A percentile compares a stretch with the other conserved stretches of the same genome.
Evolutionary conservation across 2,113 vertebrate species (phyloP).

Genomic region (Osmerus eperlanus): DNA sequence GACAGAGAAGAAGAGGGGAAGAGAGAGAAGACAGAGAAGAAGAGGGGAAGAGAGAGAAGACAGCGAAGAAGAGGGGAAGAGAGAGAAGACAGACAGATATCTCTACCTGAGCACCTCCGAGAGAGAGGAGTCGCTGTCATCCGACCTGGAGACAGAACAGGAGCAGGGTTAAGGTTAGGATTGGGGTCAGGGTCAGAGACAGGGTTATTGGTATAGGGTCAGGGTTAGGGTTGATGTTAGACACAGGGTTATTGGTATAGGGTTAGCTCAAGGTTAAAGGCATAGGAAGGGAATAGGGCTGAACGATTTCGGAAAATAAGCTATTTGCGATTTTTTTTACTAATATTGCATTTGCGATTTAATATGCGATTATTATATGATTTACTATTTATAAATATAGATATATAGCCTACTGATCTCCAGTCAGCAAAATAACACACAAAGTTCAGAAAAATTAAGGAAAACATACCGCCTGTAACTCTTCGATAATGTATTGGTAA

Average conservation of each 20-base stretch:
- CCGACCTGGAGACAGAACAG: slow-evolving; percentile 99
- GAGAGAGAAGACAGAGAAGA: slow-evolving; percentile 49
- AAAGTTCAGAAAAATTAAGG: too few species aligned
- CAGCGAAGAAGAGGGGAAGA: slow-evolving; percentile 50
- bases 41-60: slow-evolving; percentile 48
- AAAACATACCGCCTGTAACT: too few species aligned
- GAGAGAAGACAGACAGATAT: slow-evolving; percentile 75
- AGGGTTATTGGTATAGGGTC: slow-evolving; percentile 3
- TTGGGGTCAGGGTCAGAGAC: slow-evolving; percentile 34
- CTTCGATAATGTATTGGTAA: too few species aligned
- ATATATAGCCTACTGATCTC: too few species aligned
- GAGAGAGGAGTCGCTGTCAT: slow-evolving; percentile 99
- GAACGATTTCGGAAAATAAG: too few species aligned
- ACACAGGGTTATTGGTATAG: too few species aligned
- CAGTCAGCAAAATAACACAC: too few species aligned
- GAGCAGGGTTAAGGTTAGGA: slow-evolving; percentile 83
- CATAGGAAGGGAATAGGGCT: not conserved
- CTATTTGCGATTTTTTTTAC: too few species aligned
- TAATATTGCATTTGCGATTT: too few species aligned
- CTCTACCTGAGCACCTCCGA: slow-evolving; percentile 99
- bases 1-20: slow-evolving; percentile 56
- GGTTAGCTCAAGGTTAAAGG: slow-evolving; percentile 29
- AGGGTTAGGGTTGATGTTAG: slow-evolving; percentile 28
- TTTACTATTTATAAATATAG: too few species aligned
- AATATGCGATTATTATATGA: slow-evolving; percentile 10